These are phyloP conservation scores for Hypothenemus hampei DNA, from an alignment of 1,140 invertebrate genomes.

Conservation along the genomic window DNA sequence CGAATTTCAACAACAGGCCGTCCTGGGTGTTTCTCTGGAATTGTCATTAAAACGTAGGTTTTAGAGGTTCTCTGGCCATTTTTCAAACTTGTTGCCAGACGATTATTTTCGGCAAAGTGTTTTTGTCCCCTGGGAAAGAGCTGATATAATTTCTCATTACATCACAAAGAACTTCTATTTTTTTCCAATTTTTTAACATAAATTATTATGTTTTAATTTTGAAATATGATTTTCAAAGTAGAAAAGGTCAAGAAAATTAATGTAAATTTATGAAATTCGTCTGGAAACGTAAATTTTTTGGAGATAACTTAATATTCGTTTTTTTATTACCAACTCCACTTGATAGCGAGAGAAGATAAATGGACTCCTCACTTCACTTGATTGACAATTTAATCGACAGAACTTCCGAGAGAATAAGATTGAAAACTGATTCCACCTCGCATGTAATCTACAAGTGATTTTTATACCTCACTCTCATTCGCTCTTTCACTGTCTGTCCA, in stretches of 20 bases:
- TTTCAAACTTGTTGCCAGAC: conserved; percentile 1
- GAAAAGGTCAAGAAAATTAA: conserved; percentile 12
- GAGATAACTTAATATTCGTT: no score
- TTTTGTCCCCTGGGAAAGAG: not conserved
- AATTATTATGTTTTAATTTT: not conserved
- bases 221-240: not conserved
- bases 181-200: not conserved
- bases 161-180: not conserved
- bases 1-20: no score
- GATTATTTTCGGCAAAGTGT: conserved; percentile 5
- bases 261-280: conserved; percentile 2
- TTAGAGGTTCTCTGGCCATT: not conserved
- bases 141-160: conserved; percentile 10
- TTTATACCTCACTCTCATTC: not conserved
- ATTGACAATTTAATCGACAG: not conserved
- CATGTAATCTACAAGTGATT: not conserved
- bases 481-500: no score
- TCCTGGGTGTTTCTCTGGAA: no score
- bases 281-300: no score
- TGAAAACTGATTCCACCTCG: not conserved
- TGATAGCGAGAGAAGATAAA: no score
- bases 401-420: not conserved
- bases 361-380: not conserved
- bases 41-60: not conserved
- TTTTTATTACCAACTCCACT: no score